phyloP scores from a whole-genome alignment of 2,888 invertebrate genomes.

The Herminia tarsipennalis region DNA sequence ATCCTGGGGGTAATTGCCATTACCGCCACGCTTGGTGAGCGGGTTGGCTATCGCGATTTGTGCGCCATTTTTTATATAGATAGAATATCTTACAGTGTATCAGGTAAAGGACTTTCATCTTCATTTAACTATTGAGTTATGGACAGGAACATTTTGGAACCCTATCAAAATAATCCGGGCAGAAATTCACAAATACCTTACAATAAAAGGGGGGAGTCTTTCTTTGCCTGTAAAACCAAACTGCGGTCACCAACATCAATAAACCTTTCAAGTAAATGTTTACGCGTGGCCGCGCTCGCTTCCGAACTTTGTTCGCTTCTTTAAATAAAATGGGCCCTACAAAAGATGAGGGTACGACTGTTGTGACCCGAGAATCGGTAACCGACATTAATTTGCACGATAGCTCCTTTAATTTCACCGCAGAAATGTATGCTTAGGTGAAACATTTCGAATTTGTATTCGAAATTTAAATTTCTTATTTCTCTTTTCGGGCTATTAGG shows the following conservation, averaged over 20 bases:
- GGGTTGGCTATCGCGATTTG: too few species aligned
- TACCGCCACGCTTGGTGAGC: too few species aligned
- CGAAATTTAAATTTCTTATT: background rate
- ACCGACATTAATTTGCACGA: conserved; percentile 37
- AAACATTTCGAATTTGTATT: conserved; percentile 3
- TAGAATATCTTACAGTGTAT: too few species aligned
- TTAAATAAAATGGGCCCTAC: conserved; percentile 69
- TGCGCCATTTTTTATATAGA: too few species aligned
- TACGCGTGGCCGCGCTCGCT: conserved; percentile 69
- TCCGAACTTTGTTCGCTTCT: conserved; percentile 67
- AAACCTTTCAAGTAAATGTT: conserved; percentile 80
- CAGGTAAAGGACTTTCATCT: too few species aligned
- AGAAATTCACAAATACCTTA: conserved; percentile 47
- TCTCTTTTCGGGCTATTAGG: background rate
- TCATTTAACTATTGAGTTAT: conserved; percentile 1
- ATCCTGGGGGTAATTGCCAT: too few species aligned
- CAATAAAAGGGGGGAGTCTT: conserved; percentile 37
- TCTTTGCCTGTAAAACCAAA: conserved; percentile 62
- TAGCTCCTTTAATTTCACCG: conserved; percentile 29
- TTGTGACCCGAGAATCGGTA: conserved; percentile 42
- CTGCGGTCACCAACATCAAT: conserved; percentile 77
- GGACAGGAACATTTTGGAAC: conserved; percentile 9
- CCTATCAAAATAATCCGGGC: conserved; percentile 42
- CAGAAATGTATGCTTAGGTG: conserved; percentile 18
- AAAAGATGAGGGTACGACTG: conserved; percentile 60